phyloP scores from a whole-genome alignment of 2,888 invertebrate genomes.

The Calliopum simillimum region DNA sequence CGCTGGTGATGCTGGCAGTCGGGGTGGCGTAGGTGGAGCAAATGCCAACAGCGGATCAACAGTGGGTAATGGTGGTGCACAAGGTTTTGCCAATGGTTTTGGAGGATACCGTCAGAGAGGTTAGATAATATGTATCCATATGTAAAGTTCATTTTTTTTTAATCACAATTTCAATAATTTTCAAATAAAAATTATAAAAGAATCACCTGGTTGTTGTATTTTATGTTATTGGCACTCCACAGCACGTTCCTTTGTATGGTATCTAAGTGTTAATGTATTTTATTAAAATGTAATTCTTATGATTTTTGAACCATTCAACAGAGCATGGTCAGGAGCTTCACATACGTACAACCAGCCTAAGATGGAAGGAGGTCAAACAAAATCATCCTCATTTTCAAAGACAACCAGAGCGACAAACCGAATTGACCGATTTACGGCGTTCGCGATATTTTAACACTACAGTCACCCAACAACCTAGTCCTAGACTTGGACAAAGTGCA shows the following conservation, averaged over 20 bases:
- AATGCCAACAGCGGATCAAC: slow-evolving; percentile 47
- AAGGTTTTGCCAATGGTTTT: slow-evolving; percentile 26
- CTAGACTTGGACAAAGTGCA: slow-evolving; percentile 45
- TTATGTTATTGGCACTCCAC: neutral
- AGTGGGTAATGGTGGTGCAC: slow-evolving; percentile 41
- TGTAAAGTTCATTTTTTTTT: too few species aligned
- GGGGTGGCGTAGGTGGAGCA: slow-evolving; percentile 41
- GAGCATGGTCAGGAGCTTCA: neutral
- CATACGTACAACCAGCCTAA: neutral
- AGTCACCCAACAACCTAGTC: neutral
- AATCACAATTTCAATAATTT: neutral
- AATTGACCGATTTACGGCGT: slow-evolving; percentile 28
- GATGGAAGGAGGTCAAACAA: neutral
- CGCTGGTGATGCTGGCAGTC: slow-evolving; percentile 43
- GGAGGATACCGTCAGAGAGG: slow-evolving; percentile 19
- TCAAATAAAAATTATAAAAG: slow-evolving; percentile 1
- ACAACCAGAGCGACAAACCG: slow-evolving; percentile 13
- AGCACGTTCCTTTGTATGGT: neutral
- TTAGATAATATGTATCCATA: slow-evolving; percentile 30
- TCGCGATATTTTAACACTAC: neutral
- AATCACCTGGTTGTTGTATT: neutral
- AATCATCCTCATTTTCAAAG: neutral
- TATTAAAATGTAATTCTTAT: neutral
- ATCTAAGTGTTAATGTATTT: neutral
- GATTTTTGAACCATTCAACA: neutral